phyloP scores from a whole-genome alignment of 2,888 invertebrate species.

The Rotaria magnacalcarata region DNA sequence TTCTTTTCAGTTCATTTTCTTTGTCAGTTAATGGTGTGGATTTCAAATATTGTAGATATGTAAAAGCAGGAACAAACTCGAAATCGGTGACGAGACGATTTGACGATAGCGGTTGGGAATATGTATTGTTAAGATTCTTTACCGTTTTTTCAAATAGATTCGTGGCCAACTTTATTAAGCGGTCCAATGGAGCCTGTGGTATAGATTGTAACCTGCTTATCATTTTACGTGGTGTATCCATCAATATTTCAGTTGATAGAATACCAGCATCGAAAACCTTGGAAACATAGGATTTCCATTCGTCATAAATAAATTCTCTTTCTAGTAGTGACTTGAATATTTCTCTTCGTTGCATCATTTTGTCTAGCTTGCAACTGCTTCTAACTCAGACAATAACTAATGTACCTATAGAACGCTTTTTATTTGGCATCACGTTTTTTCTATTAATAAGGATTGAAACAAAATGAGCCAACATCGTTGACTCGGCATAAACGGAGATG shows the following conservation, averaged over 20 bases:
- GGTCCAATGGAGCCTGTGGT: neutral
- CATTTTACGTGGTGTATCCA: neutral
- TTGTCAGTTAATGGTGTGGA: neutral
- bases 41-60: neutral
- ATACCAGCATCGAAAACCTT: neutral
- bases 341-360: neutral
- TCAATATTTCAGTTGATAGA: neutral
- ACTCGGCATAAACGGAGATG: too few species aligned
- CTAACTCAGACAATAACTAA: too few species aligned
- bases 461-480: too few species aligned
- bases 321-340: neutral
- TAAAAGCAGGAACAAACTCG: neutral
- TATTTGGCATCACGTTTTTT: too few species aligned
- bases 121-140: neutral
- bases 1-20: neutral
- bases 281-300: neutral
- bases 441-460: too few species aligned
- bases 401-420: too few species aligned
- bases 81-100: neutral
- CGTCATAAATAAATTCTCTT: neutral
- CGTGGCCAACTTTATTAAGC: neutral
- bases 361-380: too few species aligned
- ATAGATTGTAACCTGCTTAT: neutral
- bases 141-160: neutral
- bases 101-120: neutral